Evolutionary conservation across 2,113 vertebrate genomes (phyloP), one percentile per base, ranked within the genome.

Genomic region (Sapayoa aenigma): DNA sequence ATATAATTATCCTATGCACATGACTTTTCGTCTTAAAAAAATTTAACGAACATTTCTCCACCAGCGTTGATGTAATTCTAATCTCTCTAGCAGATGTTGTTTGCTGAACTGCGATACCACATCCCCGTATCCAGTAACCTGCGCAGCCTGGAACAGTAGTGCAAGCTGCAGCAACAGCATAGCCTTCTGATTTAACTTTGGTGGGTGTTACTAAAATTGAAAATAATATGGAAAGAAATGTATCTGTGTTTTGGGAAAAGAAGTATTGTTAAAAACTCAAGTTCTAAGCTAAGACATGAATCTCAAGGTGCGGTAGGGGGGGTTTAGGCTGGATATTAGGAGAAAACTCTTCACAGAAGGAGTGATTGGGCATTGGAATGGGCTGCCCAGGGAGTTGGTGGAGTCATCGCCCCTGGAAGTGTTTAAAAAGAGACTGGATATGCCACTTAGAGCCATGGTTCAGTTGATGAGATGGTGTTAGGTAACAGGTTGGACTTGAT

Each of bases 61-160:
- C 44, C 60, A 92, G 20, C 2, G 5, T 42, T 89, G 83, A 93
- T 71, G 83, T 84, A 84, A 94, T 93, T 93, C 66, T 95, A 79
- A 89, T 79, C 69, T 49, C 53, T 87, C 31, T 62, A 90, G 73
- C 96, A 96, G 93, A 93, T 95, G 93, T 82, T 96, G 49, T 82
- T 94, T 94, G 83, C 49, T 92, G 86, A 83, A 35, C 73, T 62
- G 35, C 37, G 59, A 67, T 84, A 88, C 33, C 1, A 0, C 49
- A 49, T 52, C 66, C 25, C 73, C 68, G 62, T 90, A 73, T 89
- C 80, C 86, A 89, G 86, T 58, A 89, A 92, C 73, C 44, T 22
- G 1, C 56, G 49, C 58, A 89, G 80, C 23, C 50, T 84, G 60
- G n/a, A 90, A 58, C 12, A 72, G n/a, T 9, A 6, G 16, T 14